Percentiles rank a stretch among this genome's conserved stretches.
Evolutionary conservation across 2,797 vertebrate species (phyloP).

Genomic region (Micromesistius poutassou): DNA sequence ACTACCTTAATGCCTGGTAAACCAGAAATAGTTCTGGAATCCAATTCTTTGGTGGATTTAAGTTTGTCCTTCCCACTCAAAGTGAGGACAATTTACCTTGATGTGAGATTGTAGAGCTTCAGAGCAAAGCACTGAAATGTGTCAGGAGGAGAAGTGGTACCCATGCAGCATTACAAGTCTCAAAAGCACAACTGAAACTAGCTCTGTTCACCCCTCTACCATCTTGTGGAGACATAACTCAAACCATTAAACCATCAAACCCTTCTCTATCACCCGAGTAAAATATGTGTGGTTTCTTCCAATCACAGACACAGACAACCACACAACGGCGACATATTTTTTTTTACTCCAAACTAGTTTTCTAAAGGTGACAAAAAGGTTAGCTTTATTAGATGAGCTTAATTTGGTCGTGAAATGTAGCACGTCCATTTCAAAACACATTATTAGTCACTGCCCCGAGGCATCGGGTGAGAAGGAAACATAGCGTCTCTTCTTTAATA

Average conservation of each 20-base stretch:
- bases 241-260: conserved; percentile 3
- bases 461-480: neutral
- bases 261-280: neutral
- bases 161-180: neutral
- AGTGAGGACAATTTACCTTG: conserved; percentile 2
- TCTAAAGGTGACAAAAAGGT: neutral
- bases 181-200: neutral
- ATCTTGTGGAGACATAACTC: neutral
- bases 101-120: neutral
- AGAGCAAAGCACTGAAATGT: neutral
- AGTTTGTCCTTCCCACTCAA: conserved; percentile 11
- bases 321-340: neutral
- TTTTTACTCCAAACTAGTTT: neutral
- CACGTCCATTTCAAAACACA: conserved; percentile 3
- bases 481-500: conserved; percentile 9
- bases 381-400: neutral
- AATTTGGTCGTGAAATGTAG: conserved; percentile 6
- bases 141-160: neutral
- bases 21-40: conserved; percentile 15
- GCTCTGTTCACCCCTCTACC: neutral
- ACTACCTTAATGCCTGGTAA: neutral
- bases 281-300: neutral
- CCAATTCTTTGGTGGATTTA: conserved; percentile 17
- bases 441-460: neutral
- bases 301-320: neutral